Evolutionary conservation across 2,797 vertebrate species (phyloP).

Genomic region (Acanthurus tractus): DNA sequence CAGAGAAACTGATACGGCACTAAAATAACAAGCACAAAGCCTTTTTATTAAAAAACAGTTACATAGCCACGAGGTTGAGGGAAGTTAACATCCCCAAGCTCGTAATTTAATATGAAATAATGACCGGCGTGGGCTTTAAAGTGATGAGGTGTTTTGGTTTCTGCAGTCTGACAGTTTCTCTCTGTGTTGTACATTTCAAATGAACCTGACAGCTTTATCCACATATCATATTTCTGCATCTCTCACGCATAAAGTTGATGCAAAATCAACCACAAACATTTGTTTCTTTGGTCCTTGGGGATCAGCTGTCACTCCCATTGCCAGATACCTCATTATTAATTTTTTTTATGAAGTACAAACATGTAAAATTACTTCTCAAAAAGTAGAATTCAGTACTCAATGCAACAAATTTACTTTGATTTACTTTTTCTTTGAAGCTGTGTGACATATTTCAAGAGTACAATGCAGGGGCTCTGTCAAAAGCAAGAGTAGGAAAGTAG

Average conservation of each 20-base stretch:
- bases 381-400: conserved; percentile 22
- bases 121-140: background rate
- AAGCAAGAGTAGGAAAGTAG: conserved; percentile 3
- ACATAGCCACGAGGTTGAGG: conserved; percentile 36
- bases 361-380: background rate
- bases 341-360: conserved; percentile 8
- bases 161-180: conserved; percentile 12
- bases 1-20: conserved; percentile 39
- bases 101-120: conserved; percentile 38
- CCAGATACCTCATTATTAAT: background rate
- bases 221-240: conserved; percentile 12
- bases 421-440: conserved; percentile 17
- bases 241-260: background rate
- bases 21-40: conserved; percentile 29
- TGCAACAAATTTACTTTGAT: conserved; percentile 28
- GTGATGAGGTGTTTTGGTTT: conserved; percentile 17
- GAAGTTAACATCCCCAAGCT: conserved; percentile 14
- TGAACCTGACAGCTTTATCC: background rate
- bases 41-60: conserved; percentile 20
- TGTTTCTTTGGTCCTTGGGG: background rate
- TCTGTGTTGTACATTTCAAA: conserved; percentile 6
- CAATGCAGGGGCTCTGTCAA: conserved; percentile 29
- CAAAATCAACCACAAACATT: conserved; percentile 9
- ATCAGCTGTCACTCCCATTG: conserved; percentile 3
- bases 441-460: conserved; percentile 24